A percentile compares a stretch with the other conserved stretches of the same genome.
Evolutionary conservation across 2,113 vertebrate species (phyloP).

Genomic region (Gallinago undulata): DNA sequence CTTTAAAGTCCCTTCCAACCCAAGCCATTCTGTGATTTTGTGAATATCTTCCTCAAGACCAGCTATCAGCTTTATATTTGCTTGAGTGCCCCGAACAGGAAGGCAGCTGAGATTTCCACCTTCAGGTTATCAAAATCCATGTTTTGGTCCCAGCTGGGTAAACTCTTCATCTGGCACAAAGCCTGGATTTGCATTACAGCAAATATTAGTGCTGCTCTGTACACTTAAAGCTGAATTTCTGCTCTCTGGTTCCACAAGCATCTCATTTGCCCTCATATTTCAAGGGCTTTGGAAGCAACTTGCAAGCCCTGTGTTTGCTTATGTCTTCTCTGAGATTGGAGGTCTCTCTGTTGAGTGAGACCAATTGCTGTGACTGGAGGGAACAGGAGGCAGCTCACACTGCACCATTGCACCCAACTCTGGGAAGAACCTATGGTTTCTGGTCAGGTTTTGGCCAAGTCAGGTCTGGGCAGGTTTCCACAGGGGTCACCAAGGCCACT

Average conservation of each 20-base stretch:
- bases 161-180: not conserved
- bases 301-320: not conserved
- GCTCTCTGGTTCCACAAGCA: not conserved
- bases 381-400: not conserved
- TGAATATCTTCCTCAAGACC: not conserved
- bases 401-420: accelerated
- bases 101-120: not conserved
- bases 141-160: not conserved
- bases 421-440: not conserved
- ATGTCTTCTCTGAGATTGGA: not conserved
- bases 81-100: not conserved
- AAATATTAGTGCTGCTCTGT: not conserved
- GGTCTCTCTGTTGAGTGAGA: not conserved
- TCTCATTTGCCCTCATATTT: not conserved
- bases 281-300: not conserved
- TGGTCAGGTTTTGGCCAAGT: not conserved
- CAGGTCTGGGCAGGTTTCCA: not conserved
- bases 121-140: not conserved
- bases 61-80: not conserved
- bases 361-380: accelerated
- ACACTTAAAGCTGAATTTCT: not conserved
- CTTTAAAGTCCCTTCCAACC: not conserved
- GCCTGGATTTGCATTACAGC: not conserved
- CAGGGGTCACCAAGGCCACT: not conserved
- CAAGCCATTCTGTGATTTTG: not conserved